These are phyloP conservation scores for Rhadinocentrus ornatus DNA, from an alignment of 2,797 vertebrate species.

Conservation along the genomic window DNA sequence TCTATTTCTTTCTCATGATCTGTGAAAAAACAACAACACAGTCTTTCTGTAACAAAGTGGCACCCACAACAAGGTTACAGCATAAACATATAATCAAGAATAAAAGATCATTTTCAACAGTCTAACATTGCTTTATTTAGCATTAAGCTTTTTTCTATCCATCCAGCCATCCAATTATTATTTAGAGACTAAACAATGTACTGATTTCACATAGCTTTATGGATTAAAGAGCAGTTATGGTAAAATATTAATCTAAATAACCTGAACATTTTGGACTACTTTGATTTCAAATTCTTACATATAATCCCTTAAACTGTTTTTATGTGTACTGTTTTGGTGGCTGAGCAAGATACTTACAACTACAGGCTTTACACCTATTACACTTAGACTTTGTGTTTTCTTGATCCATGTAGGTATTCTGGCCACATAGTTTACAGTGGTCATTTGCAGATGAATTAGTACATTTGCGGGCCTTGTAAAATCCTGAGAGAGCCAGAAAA, in stretches of 20 bases:
- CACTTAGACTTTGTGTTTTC: rapidly evolving
- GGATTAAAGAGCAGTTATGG: not conserved
- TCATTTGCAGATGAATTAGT: rapidly evolving
- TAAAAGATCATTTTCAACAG: not conserved
- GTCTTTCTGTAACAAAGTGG: not conserved
- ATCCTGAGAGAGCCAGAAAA: conserved; percentile 51
- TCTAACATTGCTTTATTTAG: too few relatives aligned
- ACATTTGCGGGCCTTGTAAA: not conserved
- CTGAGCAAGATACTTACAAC: conserved; percentile 45
- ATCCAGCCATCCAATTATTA: too few relatives aligned
- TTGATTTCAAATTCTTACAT: not conserved
- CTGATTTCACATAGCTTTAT: not conserved
- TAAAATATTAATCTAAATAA: not conserved
- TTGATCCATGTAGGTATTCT: rapidly evolving
- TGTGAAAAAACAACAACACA: not conserved
- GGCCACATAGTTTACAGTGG: conserved; percentile 34
- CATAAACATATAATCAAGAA: not conserved
- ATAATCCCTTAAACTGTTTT: not conserved
- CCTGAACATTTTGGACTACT: not conserved
- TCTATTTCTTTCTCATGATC: not conserved
- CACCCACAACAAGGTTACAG: not conserved
- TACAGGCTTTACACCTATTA: rapidly evolving
- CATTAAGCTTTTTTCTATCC: too few relatives aligned
- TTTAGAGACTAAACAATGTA: too few relatives aligned
- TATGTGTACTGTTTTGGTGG: too few relatives aligned